Base-by-base conservation (phyloP, 2,797 vertebrate species). In the Anas bernieri region DNA sequence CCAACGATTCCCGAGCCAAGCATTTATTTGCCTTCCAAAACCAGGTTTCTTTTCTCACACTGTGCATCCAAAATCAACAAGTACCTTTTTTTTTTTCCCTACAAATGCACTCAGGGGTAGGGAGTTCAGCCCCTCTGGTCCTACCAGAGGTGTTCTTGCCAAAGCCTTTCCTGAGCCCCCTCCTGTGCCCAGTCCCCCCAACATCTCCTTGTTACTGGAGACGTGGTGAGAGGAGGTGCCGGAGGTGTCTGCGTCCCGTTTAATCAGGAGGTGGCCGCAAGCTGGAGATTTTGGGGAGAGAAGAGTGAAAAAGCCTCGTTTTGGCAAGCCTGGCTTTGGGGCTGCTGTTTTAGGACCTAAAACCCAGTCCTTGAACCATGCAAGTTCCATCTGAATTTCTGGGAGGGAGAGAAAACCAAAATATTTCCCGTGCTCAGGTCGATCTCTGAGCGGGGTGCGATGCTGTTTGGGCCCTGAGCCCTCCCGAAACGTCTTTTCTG, bases 381-480 rank as follows among this genome's bases (percentile, higher is more conserved):
- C 30, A 37, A 80, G 5, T 52, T 83, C 73, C 63, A 31, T 55
- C 45, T 81, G 35, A 13, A 43, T 48, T 81, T 9, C 54, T 45
- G 50, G 43, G 46, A 41, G 69, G 33, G 26, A n/a, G 58, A 30
- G 43, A n/a, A 25, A 50, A 9, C 14, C 16, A 12, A 55, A 33
- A 5, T 37, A 3, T 41, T 33, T 21, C 25, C 54, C 9, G 0
- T 7, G 11, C 58, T 58, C 17, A 10, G 37, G 30, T 37, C 3
- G 3, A 11, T 70, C 25, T 33, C 45, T 1, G 1, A 48, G 63
- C 12, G 6, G 14, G 50, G 26, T 1, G 1, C 11, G 56, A 37
- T 41, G 63, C 33, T 33, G 4, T 17, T 26, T 9, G 68, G 45
- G 52, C 45, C 39, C 61, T 33, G 56, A 89, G 28, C 37, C n/a